Base-by-base conservation (phyloP, 2,113 vertebrate species). In the Globicephala melas region DNA sequence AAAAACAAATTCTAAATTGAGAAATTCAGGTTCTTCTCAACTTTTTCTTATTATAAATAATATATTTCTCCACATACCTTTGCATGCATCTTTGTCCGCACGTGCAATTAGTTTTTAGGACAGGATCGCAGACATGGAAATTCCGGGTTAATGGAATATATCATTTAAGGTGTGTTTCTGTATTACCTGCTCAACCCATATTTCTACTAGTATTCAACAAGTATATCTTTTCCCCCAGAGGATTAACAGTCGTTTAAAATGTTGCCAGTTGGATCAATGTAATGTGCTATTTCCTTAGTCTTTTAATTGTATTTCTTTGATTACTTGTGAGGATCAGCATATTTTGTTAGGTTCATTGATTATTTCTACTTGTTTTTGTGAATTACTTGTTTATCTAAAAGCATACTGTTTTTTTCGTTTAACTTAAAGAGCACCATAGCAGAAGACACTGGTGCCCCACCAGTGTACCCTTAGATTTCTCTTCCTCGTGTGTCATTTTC, bases 311-410 rank as follows among this genome's bases (percentile, higher is more conserved):
- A 53, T 70, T 91, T 94, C 12, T 87, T 80, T 79, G 81, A 82
- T 94, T 90, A 58, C 41, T 88, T 89, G 41, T 92, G 36, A 95
- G 20, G 67, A 85, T 91, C 47, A 82, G 76, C 58, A 44, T 89
- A 47, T 96, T 97, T 89, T 92, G 26, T 89, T 95, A 92, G 31
- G 67, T 13, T 89, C 26, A 85, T 85, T 62, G 80, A 87, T 89
- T 93, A 50, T 93, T 95, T 91, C 17, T n/a, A 21, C 36, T 87
- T 67, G 28, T 62, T 87, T 94, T 65, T 94, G 80, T 68, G 41
- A 89, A 80, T 55, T 77, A 13, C 74, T 65, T 90, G 7, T 23
- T 93, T 70, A 50, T 67, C 47, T 87, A 38, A 71, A 71, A 73
- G 62, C 77, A 26, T 44, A 11, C 17, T 68, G 2, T 73, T 6